phyloP scores from a whole-genome alignment of 2,113 vertebrate species.

The Bubo blakistoni region DNA sequence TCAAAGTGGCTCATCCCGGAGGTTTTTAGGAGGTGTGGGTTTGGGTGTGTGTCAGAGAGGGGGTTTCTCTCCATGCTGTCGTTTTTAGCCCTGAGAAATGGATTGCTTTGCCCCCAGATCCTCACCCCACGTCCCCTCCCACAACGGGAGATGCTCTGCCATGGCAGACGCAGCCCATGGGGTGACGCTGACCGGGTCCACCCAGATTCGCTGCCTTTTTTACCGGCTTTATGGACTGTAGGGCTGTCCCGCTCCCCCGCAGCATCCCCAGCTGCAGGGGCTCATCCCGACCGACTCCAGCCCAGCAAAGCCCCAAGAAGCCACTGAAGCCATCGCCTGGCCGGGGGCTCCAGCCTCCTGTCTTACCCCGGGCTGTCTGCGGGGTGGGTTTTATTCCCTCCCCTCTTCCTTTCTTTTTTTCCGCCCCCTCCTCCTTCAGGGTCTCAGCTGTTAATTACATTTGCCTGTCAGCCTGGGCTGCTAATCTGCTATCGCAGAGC shows the following conservation, averaged over 20 bases:
- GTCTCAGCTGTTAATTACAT: constrained; percentile 74
- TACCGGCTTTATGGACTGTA: neutral
- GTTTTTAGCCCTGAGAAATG: neutral
- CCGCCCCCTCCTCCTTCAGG: neutral
- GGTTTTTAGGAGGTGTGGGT: neutral
- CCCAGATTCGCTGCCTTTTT: fast-evolving
- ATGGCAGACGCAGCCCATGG: neutral
- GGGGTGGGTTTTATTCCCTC: neutral
- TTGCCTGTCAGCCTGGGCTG: constrained; percentile 63
- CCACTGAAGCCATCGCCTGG: neutral
- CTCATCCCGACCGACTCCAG: neutral
- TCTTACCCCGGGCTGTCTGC: neutral
- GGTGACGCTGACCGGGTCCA: neutral
- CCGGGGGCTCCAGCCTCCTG: neutral
- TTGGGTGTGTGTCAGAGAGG: neutral
- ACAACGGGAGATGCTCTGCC: fast-evolving
- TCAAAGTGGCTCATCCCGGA: neutral
- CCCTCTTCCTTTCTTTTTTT: neutral
- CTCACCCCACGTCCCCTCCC: neutral
- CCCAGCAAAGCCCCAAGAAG: neutral
- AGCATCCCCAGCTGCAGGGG: neutral
- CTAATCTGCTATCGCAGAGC: constrained; percentile 62
- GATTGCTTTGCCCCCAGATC: neutral
- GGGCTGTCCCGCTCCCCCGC: neutral
- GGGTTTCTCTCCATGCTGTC: fast-evolving